Evolutionary conservation across 2,113 vertebrate species (phyloP).

Genomic region (Crypturellus undulatus): DNA sequence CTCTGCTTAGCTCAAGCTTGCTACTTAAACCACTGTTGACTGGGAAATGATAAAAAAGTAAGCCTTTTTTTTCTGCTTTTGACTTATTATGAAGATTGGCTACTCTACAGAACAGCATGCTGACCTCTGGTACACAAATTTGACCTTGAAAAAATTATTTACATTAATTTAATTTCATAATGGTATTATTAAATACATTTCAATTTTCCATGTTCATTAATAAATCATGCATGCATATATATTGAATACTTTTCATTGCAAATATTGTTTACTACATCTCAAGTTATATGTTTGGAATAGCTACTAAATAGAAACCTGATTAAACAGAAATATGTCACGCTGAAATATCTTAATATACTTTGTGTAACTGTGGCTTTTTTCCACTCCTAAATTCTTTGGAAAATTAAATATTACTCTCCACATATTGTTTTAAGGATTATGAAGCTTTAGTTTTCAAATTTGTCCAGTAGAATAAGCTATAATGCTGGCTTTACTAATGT

Average conservation of each 20-base stretch:
- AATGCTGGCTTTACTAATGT: constrained; percentile 64
- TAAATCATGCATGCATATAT: not conserved
- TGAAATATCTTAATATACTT: constrained; percentile 51
- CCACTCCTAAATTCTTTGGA: constrained; percentile 29
- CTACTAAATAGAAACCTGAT: constrained; percentile 28
- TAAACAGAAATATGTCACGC: constrained; percentile 24
- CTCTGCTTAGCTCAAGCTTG: not conserved
- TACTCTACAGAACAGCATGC: not conserved
- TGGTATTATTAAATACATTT: not conserved
- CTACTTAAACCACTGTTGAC: not conserved
- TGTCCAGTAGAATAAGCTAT: constrained; percentile 44
- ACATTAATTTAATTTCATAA: not conserved
- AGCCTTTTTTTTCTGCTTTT: not conserved
- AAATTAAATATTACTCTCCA: constrained; percentile 53
- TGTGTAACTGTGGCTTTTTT: constrained; percentile 34
- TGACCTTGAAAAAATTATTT: not conserved
- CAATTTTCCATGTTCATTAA: not conserved
- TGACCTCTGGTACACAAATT: not conserved
- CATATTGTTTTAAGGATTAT: constrained; percentile 72
- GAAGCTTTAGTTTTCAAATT: constrained; percentile 67
- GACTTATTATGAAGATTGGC: not conserved
- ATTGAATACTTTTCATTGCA: not conserved
- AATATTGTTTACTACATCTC: not conserved
- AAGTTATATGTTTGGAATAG: not conserved
- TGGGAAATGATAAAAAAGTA: not conserved